Percentiles rank a stretch among this genome's conserved stretches.
Conservation (phyloP, 2,113 vertebrate genomes). For the Mixornis gularis region DNA sequence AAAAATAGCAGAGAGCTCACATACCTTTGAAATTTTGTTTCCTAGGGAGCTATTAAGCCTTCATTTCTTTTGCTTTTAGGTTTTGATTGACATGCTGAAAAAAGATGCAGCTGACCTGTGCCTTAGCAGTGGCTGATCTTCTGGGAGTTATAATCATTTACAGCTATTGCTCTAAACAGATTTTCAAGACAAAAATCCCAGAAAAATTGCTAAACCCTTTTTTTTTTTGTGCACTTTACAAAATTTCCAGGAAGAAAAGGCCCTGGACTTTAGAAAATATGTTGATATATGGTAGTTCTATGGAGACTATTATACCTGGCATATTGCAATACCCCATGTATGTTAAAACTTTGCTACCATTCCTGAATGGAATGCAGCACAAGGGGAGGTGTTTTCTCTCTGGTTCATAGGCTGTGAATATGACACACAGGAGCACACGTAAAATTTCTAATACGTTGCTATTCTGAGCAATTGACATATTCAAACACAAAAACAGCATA, state of each 20-base stretch:
- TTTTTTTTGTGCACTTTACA: background rate
- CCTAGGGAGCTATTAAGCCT: conserved; percentile 2
- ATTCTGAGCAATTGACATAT: background rate
- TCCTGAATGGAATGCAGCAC: background rate
- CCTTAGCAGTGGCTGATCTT: background rate
- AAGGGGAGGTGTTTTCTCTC: background rate
- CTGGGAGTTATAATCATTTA: background rate
- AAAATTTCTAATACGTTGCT: background rate
- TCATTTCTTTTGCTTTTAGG: conserved; percentile 1
- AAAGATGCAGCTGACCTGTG: background rate
- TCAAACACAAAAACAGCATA: background rate
- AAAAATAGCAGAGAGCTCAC: background rate
- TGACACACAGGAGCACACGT: background rate
- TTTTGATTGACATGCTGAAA: background rate
- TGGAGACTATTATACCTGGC: background rate
- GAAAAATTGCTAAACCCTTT: background rate
- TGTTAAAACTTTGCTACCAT: background rate
- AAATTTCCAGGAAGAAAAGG: background rate
- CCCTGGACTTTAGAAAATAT: background rate
- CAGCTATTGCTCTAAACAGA: background rate
- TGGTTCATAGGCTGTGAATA: background rate
- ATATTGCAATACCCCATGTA: background rate
- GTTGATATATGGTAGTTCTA: background rate
- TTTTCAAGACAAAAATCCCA: background rate
- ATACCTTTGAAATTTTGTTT: conserved; percentile 28